Base-by-base conservation (phyloP, 1,140 invertebrate species). In the Notospermus geniculatus region DNA sequence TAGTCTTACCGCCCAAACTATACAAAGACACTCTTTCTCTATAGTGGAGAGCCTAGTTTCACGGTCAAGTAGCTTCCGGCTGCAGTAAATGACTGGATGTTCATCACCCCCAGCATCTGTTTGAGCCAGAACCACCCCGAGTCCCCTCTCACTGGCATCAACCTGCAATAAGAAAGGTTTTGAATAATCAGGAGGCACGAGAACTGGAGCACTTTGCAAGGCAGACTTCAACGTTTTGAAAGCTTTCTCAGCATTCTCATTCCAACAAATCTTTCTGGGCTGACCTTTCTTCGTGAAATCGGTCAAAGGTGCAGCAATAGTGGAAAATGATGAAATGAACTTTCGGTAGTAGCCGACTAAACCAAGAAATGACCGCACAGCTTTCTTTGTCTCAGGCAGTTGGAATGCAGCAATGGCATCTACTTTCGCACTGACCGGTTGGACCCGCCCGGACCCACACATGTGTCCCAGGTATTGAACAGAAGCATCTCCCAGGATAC, bases 281-380 rank as follows among this genome's bases (percentile, higher is more conserved):
- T 36, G 5, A 7, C 32, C 32, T 36, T 36, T 36, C 28, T 68
- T 72, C 1, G 71, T 67, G 7, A 83, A 50, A 0, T 58, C 54
- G 4, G 68, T 75, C 5, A 82, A 54, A 9, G 80, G 80, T 23
- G 68, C 60, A 27, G 80, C 70, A 2, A 78, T 56, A 1, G 66
- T 59, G 0, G 82, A 70, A 65, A 84, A 85, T 67, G 83, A 67
- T 15, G 68, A 64, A 29, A 84, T 71, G 60, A 83, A 85, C 36
- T 62, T 54, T 30, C 66, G 36, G 50, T 69, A 71, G 52, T 63
- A 71, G 13, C 61, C 58, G n/a, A 30, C 45, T 36, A 71, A 62
- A 2, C 72, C 73, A 1, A 79, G 32, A 41, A 76, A 78, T 45
- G 66, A 39, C 25, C 68, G 63, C 5, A 78, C 11, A n/a, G 75